Base-by-base conservation (phyloP, 2,113 vertebrate species). In the Atlantisia rogersi region DNA sequence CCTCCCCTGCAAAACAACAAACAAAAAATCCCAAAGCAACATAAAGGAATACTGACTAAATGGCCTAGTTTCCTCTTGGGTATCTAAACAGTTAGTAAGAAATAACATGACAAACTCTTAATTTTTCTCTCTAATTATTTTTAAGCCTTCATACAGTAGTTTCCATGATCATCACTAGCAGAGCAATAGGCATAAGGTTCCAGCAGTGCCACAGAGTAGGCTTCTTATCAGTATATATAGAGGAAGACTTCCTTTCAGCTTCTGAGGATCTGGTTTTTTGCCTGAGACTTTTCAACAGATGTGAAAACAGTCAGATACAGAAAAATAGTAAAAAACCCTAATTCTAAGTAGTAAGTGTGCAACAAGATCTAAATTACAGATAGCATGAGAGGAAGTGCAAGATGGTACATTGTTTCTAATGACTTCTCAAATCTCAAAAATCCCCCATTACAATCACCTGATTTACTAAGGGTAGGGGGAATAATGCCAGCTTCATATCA, bases 161-260 rank as follows among this genome's bases (percentile, higher is more conserved):
- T 56, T 50, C 5, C 31, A 60, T 12, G 3, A 15, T 71, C 32
- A 60, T 63, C 29, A 24, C n/a, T 68, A 55, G 7, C 2, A 2
- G 12, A 65, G 12, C 21, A 53, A 59, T 9, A 69, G 15, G 8
- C 21, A 0, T 26, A 52, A 22, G 15, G n/a, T n/a, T 50, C 14
- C 16, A 56, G 14, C 12, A 75, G 26, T 10, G 1, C 17, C 0
- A 0, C 11, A 48, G 11, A 37, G 14, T 10, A 76, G 8, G 2
- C 3, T 44, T 80, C 21, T 78, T 64, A 56, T 3, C 5, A 39
- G 17, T 15, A n/a, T 6, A 24, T 6, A 10, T 1, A 32, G 5
- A 58, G 9, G 37, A 82, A 63, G 0, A 11, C 7, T 74, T 77
- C 6, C 7, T 76, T 65, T 74, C 40, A 2, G 1, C 22, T 59